phyloP scores from a whole-genome alignment of 2,113 vertebrate species.

The Xyrauchen texanus region DNA sequence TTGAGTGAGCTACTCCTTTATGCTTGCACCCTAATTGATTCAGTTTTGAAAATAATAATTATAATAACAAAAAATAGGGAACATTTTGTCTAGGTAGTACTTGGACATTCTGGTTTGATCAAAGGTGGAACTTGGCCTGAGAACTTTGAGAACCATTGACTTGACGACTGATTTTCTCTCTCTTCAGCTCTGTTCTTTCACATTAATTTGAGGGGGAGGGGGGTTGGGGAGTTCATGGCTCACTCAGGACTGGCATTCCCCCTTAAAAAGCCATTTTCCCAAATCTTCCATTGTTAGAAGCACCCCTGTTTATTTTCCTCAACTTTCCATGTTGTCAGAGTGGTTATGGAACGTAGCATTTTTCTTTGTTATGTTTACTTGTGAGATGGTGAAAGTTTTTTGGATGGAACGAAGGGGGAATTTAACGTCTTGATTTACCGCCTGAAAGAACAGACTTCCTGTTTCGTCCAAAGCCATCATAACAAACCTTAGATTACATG shows the following conservation, averaged over 20 bases:
- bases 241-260: constrained; percentile 2
- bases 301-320: constrained; percentile 32
- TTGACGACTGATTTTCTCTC: not conserved
- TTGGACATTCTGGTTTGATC: not conserved
- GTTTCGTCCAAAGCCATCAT: constrained; percentile 25
- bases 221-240: constrained; percentile 9
- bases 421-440: constrained; percentile 1
- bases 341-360: constrained; percentile 39
- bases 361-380: constrained; percentile 47
- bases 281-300: constrained; percentile 34
- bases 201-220: constrained; percentile 7
- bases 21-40: not conserved
- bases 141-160: not conserved
- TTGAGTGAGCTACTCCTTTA: no score
- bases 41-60: not conserved
- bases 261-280: constrained; percentile 28
- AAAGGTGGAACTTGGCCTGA: not conserved
- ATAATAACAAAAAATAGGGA: not conserved
- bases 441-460: constrained; percentile 35
- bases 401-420: constrained; percentile 17
- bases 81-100: not conserved
- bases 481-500: constrained; percentile 44
- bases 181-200: not conserved
- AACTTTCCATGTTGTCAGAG: constrained; percentile 44
- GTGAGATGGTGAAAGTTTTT: constrained; percentile 38